These are phyloP conservation scores for Subacronicta megacephala DNA, from an alignment of 2,888 invertebrate genomes.

Conservation along the genomic window DNA sequence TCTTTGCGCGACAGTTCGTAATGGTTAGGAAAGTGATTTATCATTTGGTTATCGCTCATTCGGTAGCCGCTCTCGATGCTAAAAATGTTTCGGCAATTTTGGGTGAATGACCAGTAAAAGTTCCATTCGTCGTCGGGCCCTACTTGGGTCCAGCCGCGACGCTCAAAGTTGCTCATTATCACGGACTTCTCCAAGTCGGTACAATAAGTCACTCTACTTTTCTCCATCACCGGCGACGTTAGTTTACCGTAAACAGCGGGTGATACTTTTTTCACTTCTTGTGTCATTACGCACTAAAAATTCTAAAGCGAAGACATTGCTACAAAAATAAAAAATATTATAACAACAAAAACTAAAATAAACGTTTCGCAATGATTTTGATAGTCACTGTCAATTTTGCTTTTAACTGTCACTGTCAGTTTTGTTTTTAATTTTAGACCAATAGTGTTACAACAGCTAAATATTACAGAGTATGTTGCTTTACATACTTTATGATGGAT, in stretches of 20 bases:
- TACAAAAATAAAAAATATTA: slow-evolving; percentile 46
- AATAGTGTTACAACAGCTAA: not conserved
- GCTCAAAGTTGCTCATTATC: slow-evolving; percentile 96
- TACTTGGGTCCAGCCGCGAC: slow-evolving; percentile 96
- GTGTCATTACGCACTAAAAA: slow-evolving; percentile 51
- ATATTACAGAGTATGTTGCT: not conserved
- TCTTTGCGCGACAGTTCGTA: slow-evolving; percentile 98
- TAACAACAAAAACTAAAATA: slow-evolving; percentile 35
- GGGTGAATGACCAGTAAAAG: slow-evolving; percentile 98
- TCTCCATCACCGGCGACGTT: slow-evolving; percentile 60
- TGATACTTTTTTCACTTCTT: slow-evolving; percentile 63
- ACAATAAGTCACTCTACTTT: slow-evolving; percentile 84
- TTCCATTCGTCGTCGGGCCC: slow-evolving; percentile 98
- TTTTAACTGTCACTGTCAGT: slow-evolving; percentile 48
- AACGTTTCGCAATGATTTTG: slow-evolving; percentile 18
- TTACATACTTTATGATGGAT: too few species aligned
- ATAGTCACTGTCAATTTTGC: slow-evolving; percentile 44
- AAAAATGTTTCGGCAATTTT: slow-evolving; percentile 97
- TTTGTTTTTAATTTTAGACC: slow-evolving; percentile 21
- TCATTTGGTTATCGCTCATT: slow-evolving; percentile 97
- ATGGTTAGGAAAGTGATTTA: slow-evolving; percentile 99
- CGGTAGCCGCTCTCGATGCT: slow-evolving; percentile 97
- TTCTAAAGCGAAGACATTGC: slow-evolving; percentile 41
- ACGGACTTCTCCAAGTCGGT: slow-evolving; percentile 98
- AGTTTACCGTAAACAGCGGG: slow-evolving; percentile 59